Percentiles rank a stretch among this genome's conserved stretches.
Conservation (phyloP, 2,888 invertebrate genomes). For the Baccha elongata region DNA sequence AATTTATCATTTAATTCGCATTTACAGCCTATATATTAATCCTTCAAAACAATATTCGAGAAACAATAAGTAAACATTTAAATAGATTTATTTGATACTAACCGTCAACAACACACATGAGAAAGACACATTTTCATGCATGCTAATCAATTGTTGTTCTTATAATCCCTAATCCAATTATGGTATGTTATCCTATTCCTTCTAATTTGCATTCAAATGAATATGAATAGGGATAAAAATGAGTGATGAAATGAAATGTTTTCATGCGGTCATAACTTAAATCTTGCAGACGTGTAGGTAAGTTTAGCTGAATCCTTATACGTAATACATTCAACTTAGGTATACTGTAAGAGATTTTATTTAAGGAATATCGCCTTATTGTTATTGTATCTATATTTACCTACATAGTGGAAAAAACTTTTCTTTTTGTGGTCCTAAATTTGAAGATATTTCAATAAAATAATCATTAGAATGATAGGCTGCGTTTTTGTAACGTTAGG, state of each 20-base stretch:
- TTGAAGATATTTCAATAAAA: neutral
- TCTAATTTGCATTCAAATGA: conserved; percentile 19
- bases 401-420: neutral
- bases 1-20: too few relatives aligned
- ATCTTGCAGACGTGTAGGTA: neutral
- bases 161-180: neutral
- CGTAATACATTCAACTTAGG: too few relatives aligned
- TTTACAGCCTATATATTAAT: too few relatives aligned
- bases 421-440: neutral
- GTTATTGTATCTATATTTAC: neutral
- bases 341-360: neutral
- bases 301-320: neutral
- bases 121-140: neutral
- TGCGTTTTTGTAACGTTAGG: too few relatives aligned
- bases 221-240: neutral
- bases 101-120: neutral
- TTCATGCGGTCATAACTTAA: neutral
- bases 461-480: too few relatives aligned
- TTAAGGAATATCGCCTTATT: neutral
- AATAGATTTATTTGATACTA: neutral
- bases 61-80: neutral
- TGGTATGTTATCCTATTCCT: neutral
- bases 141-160: neutral
- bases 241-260: neutral
- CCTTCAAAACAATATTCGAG: too few relatives aligned